Base-by-base conservation (phyloP, 2,797 vertebrate genomes). In the Pseudochirops cupreus region DNA sequence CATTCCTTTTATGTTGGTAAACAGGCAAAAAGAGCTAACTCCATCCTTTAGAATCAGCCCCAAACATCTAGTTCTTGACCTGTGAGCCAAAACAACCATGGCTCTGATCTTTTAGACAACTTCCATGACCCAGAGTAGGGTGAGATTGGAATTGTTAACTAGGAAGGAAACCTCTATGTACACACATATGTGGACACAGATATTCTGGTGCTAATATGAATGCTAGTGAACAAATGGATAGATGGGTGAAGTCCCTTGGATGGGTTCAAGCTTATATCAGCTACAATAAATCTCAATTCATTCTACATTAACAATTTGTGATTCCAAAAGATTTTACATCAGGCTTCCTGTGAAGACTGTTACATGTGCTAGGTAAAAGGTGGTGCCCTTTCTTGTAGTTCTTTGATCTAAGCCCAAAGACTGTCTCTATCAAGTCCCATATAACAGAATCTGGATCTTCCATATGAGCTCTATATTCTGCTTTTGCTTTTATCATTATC, bases 81-180 rank as follows among this genome's bases (percentile, higher is more conserved):
- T 53, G n/a, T 56, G 39, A 93, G 57, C 1, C 46, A 54, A 89
- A 67, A 58, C 58, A 58, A 54, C 39, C 2, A 62, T 94, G 94
- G 67, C 14, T 10, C 3, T 94, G 87, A 67, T 39, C 31, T 56
- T 7, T 28, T 91, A 92, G 33, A 94, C 55, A 52, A n/a, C 53
- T 89, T 39, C 53, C 94, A 52, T 52, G 91, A 92, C 54, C 3
- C 6, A 4, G 55, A 56, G 56, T 92, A 82, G 7, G 67, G n/a
- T 93, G 33, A 1, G 56, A 91, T n/a, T 93, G 39, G 96, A 96
- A 91, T 28, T 31, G n/a, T 58, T 95, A n/a, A 94, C 0, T 89
- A 56, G 29, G 29, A 93, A 94, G 94, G 31, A 55, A 92, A 62
- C 33, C 62, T 67, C 33, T 67, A n/a, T 67, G n/a, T 67, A 67